Evolutionary conservation across 2,113 vertebrate species (phyloP), one percentile per base, ranked within the genome.

Genomic region (Elephas maximus): DNA sequence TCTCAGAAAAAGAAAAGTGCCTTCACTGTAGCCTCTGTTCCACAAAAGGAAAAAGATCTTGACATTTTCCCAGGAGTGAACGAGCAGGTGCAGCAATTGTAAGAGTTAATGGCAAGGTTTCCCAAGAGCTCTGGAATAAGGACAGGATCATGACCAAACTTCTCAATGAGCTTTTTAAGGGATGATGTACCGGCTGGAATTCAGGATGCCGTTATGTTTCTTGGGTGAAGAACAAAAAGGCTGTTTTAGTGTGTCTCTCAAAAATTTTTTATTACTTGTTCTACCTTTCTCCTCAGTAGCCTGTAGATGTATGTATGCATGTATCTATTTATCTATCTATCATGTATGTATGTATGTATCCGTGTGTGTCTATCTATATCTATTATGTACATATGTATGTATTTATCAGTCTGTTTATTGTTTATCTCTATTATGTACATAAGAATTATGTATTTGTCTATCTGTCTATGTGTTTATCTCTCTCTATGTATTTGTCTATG

Each of bases 1-100:
- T 96, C 94, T 91, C 62, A 17, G 73, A 88, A 77, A 95, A 94
- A 97, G 95, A 77, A 85, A 96, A 93, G 88, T 48, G 88, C 77
- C 90, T 97, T 94, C 26, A 17, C 51, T 1, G 45, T 44, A 81
- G 92, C 73, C 91, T 95, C 57, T 53, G 85, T 89, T 88, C 84
- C 95, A 86, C 96, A 94, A 90, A 95, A 88, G 96, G 88, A 85
- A 78, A 82, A 87, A 95, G 95, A 96, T 81, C 95, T 95, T 94
- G 96, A 97, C 85, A 81, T 97, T 97, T 97, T 94, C 97, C 97
- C 92, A 41, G 77, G 92, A 86, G 95, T 88, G 97, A 95, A 78
- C 33, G 74, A 88, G 95, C 96, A 97, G 97, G 96, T 90, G 92
- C n/a, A n/a, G 90, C 73, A 23, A 74, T 86, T 83, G 60, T 79